These are phyloP conservation scores for Falcunculus frontatus DNA, from an alignment of 2,113 vertebrate species.

Conservation along the genomic window DNA sequence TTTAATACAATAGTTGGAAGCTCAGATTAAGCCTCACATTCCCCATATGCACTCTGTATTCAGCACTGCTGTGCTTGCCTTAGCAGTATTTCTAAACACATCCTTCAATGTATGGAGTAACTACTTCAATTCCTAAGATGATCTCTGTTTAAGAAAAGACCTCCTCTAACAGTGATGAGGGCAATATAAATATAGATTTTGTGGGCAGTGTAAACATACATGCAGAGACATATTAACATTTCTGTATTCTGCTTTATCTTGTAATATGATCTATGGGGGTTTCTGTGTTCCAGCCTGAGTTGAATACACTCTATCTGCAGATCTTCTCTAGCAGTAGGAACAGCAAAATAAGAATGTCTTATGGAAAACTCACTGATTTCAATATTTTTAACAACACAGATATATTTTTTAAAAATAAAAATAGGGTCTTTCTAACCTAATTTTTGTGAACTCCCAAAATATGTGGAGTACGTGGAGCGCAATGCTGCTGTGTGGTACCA, in stretches of 20 bases:
- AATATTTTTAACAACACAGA: not conserved
- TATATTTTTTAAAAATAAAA: not conserved
- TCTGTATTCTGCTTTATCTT: not conserved
- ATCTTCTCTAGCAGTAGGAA: not conserved
- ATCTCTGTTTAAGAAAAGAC: not conserved
- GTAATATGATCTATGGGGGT: rapidly evolving
- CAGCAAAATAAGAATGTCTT: not conserved
- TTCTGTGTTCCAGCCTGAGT: not conserved
- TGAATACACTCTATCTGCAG: not conserved
- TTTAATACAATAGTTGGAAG: not conserved
- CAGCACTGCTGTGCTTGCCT: not conserved
- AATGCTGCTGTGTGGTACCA: not conserved
- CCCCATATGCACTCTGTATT: not conserved
- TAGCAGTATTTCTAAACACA: not conserved
- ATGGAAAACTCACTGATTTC: not conserved
- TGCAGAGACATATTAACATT: not conserved
- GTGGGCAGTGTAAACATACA: not conserved
- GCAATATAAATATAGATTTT: not conserved
- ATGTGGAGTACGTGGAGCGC: not conserved
- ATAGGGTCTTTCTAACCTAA: not conserved
- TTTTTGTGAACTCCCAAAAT: not conserved
- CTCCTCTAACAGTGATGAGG: not conserved
- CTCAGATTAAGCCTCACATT: not conserved
- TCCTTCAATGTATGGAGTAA: not conserved
- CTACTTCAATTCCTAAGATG: not conserved